A percentile compares a stretch with the other conserved stretches of the same genome.
Conservation (phyloP, 1,140 invertebrate genomes). For the Platorchestia sp. region DNA sequence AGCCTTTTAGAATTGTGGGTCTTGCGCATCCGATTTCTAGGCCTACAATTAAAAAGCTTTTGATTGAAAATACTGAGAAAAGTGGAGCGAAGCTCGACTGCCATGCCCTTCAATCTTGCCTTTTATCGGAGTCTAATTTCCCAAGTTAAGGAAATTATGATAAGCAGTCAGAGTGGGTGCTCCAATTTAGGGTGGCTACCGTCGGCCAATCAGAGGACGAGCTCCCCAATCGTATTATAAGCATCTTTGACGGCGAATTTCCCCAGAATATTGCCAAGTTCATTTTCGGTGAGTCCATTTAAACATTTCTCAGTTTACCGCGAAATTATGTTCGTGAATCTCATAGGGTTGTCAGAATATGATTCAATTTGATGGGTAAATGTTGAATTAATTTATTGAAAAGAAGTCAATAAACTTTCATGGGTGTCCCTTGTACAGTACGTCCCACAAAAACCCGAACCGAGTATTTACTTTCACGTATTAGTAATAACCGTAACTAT, state of each 20-base stretch:
- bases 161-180: slow-evolving; percentile 25
- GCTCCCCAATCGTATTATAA: slow-evolving; percentile 24
- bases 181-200: neutral
- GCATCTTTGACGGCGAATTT: neutral
- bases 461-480: no score
- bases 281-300: neutral
- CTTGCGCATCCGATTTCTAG: neutral
- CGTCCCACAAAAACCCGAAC: no score
- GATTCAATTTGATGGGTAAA: neutral
- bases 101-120: slow-evolving; percentile 2
- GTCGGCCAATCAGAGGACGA: neutral
- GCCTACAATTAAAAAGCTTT: neutral
- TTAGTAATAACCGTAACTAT: no score
- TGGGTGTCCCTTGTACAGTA: neutral
- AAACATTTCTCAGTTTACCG: neutral
- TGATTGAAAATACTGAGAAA: slow-evolving; percentile 6
- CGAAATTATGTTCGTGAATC: neutral
- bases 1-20: neutral
- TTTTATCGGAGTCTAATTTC: slow-evolving; percentile 44
- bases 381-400: neutral
- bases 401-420: neutral
- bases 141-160: slow-evolving; percentile 49
- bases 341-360: neutral
- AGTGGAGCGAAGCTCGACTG: neutral
- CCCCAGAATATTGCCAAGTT: neutral